phyloP scores from a whole-genome alignment of 2,888 invertebrate genomes.

The Papilio demoleus region DNA sequence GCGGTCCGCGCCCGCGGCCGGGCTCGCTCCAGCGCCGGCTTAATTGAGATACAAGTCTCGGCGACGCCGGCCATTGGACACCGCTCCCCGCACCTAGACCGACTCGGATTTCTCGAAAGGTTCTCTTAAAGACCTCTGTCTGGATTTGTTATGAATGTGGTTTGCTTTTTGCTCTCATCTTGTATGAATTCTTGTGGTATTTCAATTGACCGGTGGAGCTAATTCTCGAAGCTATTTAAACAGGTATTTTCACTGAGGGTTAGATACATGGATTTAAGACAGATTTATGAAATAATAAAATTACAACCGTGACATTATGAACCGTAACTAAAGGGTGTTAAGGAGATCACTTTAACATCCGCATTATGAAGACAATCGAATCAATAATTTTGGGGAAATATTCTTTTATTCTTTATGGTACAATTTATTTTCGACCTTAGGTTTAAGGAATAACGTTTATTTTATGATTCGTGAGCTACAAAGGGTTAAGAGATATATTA shows the following conservation, averaged over 20 bases:
- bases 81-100: conserved; percentile 2
- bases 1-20: conserved; percentile 18
- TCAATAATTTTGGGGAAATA: conserved; percentile 37
- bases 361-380: conserved; percentile 61
- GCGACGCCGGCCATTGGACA: conserved; percentile 4
- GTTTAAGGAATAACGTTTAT: conserved; percentile 39
- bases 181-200: neutral
- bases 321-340: conserved; percentile 14
- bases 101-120: neutral
- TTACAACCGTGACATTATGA: neutral
- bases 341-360: conserved; percentile 50
- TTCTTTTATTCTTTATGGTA: neutral
- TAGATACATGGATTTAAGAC: neutral
- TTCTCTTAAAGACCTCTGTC: conserved; percentile 4
- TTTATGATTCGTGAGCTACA: conserved; percentile 35
- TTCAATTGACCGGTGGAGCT: neutral
- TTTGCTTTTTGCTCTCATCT: conserved; percentile 9
- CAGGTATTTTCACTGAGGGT: neutral
- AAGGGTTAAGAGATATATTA: conserved; percentile 62
- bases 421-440: neutral
- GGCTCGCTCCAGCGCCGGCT: neutral
- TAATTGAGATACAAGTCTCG: conserved; percentile 39
- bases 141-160: conserved; percentile 16
- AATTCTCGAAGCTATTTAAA: neutral
- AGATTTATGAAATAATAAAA: conserved; percentile 21